Conservation (phyloP, 2,888 invertebrate genomes). For the Pollenia amentaria region DNA sequence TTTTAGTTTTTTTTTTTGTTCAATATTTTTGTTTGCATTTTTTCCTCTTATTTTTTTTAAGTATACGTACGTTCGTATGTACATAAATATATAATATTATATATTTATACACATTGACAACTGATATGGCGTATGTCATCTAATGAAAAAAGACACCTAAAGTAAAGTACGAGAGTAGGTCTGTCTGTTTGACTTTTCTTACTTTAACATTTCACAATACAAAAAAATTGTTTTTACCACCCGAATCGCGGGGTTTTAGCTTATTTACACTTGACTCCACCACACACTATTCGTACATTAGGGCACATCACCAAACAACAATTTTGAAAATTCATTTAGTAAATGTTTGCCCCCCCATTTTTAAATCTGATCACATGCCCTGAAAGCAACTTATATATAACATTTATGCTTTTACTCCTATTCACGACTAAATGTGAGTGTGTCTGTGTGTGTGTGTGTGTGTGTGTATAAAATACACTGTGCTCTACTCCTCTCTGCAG, state of each 20-base stretch:
- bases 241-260: constrained; percentile 73
- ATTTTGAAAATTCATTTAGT: constrained; percentile 69
- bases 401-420: constrained; percentile 32
- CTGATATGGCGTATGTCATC: constrained; percentile 72
- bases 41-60: not conserved
- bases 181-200: not conserved
- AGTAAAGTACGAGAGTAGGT: constrained; percentile 26
- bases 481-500: constrained; percentile 3
- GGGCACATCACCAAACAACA: constrained; percentile 28
- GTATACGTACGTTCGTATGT: constrained; percentile 19
- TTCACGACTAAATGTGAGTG: constrained; percentile 40
- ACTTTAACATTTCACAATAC: too few relatives aligned
- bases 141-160: constrained; percentile 67
- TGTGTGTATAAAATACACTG: not conserved
- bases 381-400: constrained; percentile 16
- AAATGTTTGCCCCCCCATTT: constrained; percentile 38
- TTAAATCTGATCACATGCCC: constrained; percentile 30
- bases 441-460: not conserved
- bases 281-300: constrained; percentile 2
- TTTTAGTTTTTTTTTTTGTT: constrained; percentile 34
- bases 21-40: constrained; percentile 3
- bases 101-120: constrained; percentile 67
- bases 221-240: constrained; percentile 58
- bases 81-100: constrained; percentile 13
- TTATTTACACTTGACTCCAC: constrained; percentile 74